Evolutionary conservation across 2,888 invertebrate species (phyloP).

Genomic region (Melanophora roralis): DNA sequence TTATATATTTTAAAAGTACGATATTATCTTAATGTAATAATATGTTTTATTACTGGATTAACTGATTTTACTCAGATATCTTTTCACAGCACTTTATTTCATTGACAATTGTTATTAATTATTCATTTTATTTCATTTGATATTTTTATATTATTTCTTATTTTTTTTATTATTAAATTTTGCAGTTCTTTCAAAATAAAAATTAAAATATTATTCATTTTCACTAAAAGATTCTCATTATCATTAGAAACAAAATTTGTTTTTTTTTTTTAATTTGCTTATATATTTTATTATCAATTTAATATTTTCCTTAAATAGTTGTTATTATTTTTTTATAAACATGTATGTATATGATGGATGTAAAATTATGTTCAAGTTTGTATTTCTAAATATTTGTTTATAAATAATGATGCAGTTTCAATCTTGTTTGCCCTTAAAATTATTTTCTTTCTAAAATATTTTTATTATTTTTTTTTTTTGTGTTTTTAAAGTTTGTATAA

Average conservation of each 20-base stretch:
- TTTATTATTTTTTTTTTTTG: neutral
- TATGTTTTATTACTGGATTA: conserved; percentile 56
- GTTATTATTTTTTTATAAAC: neutral
- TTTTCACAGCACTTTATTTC: conserved; percentile 67
- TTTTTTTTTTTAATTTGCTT: neutral
- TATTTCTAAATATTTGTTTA: conserved; percentile 35
- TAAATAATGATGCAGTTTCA: neutral
- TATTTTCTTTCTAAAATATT: conserved; percentile 1
- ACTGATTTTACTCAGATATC: conserved; percentile 63
- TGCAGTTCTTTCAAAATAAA: neutral
- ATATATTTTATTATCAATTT: too few species aligned
- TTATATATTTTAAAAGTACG: neutral
- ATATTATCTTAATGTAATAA: conserved; percentile 20
- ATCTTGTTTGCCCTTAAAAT: neutral
- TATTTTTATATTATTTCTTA: neutral
- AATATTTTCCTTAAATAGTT: neutral
- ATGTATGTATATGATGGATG: conserved; percentile 35
- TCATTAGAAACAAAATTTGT: conserved; percentile 1
- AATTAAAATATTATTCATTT: neutral
- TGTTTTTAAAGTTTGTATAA: neutral
- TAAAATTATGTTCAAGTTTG: conserved; percentile 43
- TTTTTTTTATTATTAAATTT: neutral
- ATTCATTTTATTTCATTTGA: conserved; percentile 18
- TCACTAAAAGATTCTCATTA: neutral
- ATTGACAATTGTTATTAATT: conserved; percentile 64